A percentile compares a stretch with the other conserved stretches of the same genome.
phyloP scores from a whole-genome alignment of 2,888 invertebrate genomes.

The Cylloceria caligata region DNA sequence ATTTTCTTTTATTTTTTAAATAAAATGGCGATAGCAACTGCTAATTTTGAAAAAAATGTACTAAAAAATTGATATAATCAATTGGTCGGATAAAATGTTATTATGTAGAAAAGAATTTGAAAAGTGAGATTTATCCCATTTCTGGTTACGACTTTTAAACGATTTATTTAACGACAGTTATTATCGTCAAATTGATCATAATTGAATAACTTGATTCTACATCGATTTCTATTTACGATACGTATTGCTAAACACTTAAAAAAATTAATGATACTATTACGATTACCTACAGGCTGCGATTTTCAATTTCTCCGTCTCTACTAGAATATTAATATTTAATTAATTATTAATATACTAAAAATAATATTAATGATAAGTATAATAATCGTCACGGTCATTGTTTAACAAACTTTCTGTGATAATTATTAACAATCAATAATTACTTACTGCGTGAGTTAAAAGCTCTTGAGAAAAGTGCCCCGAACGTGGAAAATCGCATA shows the following conservation, averaged over 20 bases:
- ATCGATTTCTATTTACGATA: slow-evolving; percentile 44
- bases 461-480: slow-evolving; percentile 30
- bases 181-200: slow-evolving; percentile 13
- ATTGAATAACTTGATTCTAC: slow-evolving; percentile 29
- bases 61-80: neutral
- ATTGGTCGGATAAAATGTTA: neutral
- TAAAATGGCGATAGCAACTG: neutral
- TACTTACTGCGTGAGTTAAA: slow-evolving; percentile 68
- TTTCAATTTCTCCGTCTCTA: slow-evolving; percentile 70
- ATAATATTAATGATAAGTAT: slow-evolving; percentile 57
- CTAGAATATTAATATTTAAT: slow-evolving; percentile 48
- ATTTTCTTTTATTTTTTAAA: neutral
- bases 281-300: slow-evolving; percentile 57
- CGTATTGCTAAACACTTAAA: slow-evolving; percentile 36
- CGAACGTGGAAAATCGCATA: slow-evolving; percentile 13
- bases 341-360: slow-evolving; percentile 31
- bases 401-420: slow-evolving; percentile 85
- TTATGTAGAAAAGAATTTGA: neutral
- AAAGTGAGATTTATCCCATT: neutral
- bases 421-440: slow-evolving; percentile 85
- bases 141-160: slow-evolving; percentile 2
- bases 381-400: slow-evolving; percentile 80
- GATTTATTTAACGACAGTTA: no score
- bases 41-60: neutral
- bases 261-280: slow-evolving; percentile 42